Evolutionary conservation across 2,797 vertebrate genomes (phyloP).

Genomic region (Intellagama lesueurii): DNA sequence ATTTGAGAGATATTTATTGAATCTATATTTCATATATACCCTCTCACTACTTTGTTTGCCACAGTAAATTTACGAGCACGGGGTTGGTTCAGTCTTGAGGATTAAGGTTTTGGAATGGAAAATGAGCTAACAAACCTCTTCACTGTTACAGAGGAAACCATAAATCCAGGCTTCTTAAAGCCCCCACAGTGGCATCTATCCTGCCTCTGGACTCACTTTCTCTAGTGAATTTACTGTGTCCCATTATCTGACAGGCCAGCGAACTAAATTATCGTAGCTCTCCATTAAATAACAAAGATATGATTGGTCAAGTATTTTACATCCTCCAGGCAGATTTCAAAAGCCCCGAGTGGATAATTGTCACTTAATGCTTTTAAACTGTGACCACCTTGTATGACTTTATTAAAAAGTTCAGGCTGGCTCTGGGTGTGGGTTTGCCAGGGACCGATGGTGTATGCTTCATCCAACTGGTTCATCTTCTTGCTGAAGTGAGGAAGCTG

Average conservation of each 20-base stretch:
- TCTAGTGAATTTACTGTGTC: slow-evolving; percentile 68
- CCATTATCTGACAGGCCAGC: slow-evolving; percentile 61
- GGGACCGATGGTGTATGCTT: not conserved
- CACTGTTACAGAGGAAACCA: slow-evolving; percentile 56
- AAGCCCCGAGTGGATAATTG: slow-evolving; percentile 76
- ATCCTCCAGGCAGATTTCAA: slow-evolving; percentile 73
- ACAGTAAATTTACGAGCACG: slow-evolving; percentile 51
- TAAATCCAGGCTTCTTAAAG: slow-evolving; percentile 55
- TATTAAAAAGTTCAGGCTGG: slow-evolving; percentile 63
- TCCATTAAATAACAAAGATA: slow-evolving; percentile 76
- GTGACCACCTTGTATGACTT: slow-evolving; percentile 62
- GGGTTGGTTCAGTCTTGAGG: slow-evolving; percentile 55
- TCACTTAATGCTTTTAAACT: slow-evolving; percentile 74
- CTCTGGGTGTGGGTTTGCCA: no score
- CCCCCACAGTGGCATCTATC: slow-evolving; percentile 51
- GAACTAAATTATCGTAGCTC: slow-evolving; percentile 70
- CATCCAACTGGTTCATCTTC: no score
- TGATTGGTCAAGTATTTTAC: slow-evolving; percentile 70
- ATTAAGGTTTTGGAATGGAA: slow-evolving; percentile 63
- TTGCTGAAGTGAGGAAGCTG: not conserved
- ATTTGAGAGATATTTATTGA: slow-evolving; percentile 64
- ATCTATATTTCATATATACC: slow-evolving; percentile 65
- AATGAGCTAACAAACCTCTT: slow-evolving; percentile 63
- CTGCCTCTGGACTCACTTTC: slow-evolving; percentile 56
- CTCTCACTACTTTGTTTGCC: slow-evolving; percentile 51